A percentile compares a stretch with the other conserved stretches of the same genome.
phyloP scores from a whole-genome alignment of 2,888 invertebrate genomes.

The Drosophila sordidapex region DNA sequence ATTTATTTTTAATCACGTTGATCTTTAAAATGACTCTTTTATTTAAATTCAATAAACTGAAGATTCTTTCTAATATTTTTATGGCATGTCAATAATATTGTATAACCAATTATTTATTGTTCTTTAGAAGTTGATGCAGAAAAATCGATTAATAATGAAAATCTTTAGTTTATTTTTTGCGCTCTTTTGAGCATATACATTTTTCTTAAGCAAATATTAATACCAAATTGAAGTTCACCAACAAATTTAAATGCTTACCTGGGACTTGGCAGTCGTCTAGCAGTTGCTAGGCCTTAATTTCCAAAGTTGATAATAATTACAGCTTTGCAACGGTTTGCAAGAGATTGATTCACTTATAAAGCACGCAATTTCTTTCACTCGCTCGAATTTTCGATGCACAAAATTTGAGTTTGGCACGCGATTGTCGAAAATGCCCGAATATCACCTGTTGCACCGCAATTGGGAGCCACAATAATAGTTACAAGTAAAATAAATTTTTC shows the following conservation, averaged over 20 bases:
- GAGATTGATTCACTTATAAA: conserved; percentile 34
- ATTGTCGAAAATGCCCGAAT: conserved; percentile 49
- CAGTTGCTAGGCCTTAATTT: background rate
- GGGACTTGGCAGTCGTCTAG: background rate
- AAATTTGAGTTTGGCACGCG: conserved; percentile 50
- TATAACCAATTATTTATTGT: background rate
- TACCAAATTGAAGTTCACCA: background rate
- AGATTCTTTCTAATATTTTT: accelerated
- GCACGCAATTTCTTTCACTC: conserved; percentile 36
- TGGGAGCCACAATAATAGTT: conserved; percentile 13
- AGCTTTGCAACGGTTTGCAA: conserved; percentile 11
- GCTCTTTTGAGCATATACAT: background rate
- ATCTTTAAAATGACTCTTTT: background rate
- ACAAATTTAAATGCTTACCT: conserved; percentile 31
- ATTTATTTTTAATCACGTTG: background rate
- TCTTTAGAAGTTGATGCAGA: background rate
- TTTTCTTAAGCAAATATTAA: background rate
- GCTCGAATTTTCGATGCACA: conserved; percentile 44
- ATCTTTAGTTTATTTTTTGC: background rate
- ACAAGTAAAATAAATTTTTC: conserved; percentile 12
- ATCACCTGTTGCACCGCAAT: conserved; percentile 62
- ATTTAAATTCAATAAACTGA: background rate
- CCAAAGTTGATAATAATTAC: conserved; percentile 20
- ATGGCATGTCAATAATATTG: too few species aligned
- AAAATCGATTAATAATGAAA: background rate